Base-by-base conservation (phyloP, 2,797 vertebrate species). In the Hylomyscus alleni region DNA sequence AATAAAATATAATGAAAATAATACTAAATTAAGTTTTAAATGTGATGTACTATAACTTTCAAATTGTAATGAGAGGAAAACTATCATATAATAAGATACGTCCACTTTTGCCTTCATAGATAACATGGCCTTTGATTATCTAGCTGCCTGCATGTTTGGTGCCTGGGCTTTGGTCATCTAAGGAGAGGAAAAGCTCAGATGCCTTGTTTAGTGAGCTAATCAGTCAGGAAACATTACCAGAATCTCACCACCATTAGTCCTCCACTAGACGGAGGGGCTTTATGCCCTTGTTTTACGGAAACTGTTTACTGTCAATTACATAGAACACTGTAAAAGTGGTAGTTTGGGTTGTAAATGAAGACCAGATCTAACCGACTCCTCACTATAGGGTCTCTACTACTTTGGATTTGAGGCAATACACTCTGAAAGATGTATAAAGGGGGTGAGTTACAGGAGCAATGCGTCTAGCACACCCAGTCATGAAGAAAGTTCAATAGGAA, bases 81-180 rank as follows among this genome's bases (percentile, higher is more conserved):
- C 69, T 13, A 58, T 99, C 99, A 1, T 99, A 99, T 19, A 99
- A 99, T 9, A 99, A 98, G 96, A 99, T 99, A 97, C 99, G 99
- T 84, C 99, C 99, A 83, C 99, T 99, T 98, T 99, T 99, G 98
- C 99, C 99, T 98, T 99, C 99, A 82, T 99, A 99, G 97, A 99
- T 99, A 94, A 99, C 99, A 11, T 99, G 99, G 97, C 99, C 99
- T 98, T 50, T 5, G 52, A 87, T 44, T 58, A 47, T 58, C 31
- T 89, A 75, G 90, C n/a, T 67, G 40, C 58, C 62, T 84, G 10
- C 34, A 54, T 9, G 1, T 1, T 50, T 67, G 72, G 72, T 34
- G 1, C 52, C 47, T 37, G 2, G 73, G 73, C 52, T 65, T 37
- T 52, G 34, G 72, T 72, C 34, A 83, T 91, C 67, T 93, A 5